These are phyloP conservation scores for Pheosia tremula DNA, from an alignment of 2,888 invertebrate genomes.

Conservation along the genomic window DNA sequence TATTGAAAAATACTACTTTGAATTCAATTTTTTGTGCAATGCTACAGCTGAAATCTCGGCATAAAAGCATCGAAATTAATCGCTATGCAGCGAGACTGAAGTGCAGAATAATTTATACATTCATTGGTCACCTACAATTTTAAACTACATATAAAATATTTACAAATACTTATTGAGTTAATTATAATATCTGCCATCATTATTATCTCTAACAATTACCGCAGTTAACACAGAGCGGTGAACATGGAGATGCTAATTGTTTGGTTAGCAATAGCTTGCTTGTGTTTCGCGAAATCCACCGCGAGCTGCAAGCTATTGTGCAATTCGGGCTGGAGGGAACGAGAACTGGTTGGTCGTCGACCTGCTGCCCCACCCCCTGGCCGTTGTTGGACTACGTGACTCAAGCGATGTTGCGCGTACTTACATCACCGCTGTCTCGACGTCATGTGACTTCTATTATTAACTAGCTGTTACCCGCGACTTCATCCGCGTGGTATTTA, in stretches of 20 bases:
- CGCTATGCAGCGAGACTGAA: too few species aligned
- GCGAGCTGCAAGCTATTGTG: conserved; percentile 60
- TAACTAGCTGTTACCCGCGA: not conserved
- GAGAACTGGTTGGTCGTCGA: conserved; percentile 55
- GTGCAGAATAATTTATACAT: too few species aligned
- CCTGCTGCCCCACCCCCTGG: conserved; percentile 56
- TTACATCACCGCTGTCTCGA: conserved; percentile 55
- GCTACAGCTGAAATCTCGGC: too few species aligned
- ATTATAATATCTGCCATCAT: conserved; percentile 14
- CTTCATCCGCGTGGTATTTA: too few species aligned
- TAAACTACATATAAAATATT: not conserved
- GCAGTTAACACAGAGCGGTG: conserved; percentile 19
- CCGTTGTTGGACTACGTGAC: conserved; percentile 67
- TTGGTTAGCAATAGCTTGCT: conserved; percentile 30
- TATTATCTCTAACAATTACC: conserved; percentile 38
- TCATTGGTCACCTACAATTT: not conserved
- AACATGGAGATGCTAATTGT: conserved; percentile 39
- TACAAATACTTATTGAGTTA: not conserved
- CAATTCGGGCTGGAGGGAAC: conserved; percentile 61
- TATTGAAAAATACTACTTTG: not conserved
- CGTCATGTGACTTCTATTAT: conserved; percentile 8
- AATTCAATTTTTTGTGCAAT: not conserved
- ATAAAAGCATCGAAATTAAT: too few species aligned
- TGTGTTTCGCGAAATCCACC: conserved; percentile 45
- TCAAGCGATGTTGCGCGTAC: conserved; percentile 54